A percentile compares a stretch with the other conserved stretches of the same genome.
Conservation (phyloP, 1,140 invertebrate genomes). For the Diabrotica virgifera region DNA sequence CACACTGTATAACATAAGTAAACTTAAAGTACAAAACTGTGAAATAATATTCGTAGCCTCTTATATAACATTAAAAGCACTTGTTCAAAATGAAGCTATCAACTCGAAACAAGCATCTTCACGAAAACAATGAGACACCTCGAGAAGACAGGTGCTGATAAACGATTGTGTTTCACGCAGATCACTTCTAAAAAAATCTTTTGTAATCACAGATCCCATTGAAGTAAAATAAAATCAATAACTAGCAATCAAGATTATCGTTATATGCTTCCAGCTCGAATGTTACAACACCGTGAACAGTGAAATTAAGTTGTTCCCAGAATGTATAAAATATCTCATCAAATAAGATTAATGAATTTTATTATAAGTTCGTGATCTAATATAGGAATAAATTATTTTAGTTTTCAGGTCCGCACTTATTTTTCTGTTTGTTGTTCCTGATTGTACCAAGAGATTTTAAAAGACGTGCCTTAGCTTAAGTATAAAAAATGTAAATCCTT, state of each 20-base stretch:
- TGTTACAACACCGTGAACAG: conserved; percentile 12
- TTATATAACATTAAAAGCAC: no score
- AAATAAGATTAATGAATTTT: conserved; percentile 11
- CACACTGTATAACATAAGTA: no score
- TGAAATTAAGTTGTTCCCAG: conserved; percentile 13
- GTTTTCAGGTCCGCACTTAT: conserved; percentile 3
- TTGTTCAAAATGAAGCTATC: not conserved
- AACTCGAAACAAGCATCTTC: not conserved
- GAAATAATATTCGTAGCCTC: no score
- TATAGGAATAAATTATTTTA: conserved; percentile 15
- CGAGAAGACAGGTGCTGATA: not conserved
- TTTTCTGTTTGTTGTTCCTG: no score
- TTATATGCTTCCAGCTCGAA: not conserved
- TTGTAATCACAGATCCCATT: not conserved
- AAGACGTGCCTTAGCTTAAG: no score
- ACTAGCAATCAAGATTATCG: not conserved
- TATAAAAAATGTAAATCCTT: no score
- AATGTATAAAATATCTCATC: conserved; percentile 14
- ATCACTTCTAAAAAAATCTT: not conserved
- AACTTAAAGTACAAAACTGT: no score
- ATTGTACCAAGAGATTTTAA: no score
- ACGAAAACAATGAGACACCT: not conserved
- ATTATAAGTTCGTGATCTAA: conserved; percentile 13
- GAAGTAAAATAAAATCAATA: conserved; percentile 6
- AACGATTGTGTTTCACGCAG: not conserved